A percentile compares a stretch with the other conserved stretches of the same genome.
phyloP scores from a whole-genome alignment of 2,888 invertebrate species.

The Apamea epomidion region DNA sequence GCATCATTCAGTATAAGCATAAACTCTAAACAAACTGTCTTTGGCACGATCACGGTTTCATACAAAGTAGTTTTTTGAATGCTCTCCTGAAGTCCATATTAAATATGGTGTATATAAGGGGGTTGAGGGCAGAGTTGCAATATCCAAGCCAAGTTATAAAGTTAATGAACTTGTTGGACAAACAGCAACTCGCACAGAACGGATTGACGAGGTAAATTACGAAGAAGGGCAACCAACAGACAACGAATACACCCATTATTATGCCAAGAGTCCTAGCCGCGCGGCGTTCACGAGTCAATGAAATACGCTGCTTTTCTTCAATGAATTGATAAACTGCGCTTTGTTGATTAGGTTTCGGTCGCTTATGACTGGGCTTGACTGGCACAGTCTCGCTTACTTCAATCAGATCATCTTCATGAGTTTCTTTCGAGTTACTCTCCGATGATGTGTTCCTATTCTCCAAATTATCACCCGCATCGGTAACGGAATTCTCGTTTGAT shows the following conservation, averaged over 20 bases:
- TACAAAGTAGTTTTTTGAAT: conserved; percentile 93
- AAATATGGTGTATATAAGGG: conserved; percentile 98
- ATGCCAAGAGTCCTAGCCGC: conserved; percentile 98
- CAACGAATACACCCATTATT: conserved; percentile 99
- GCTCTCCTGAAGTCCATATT: conserved; percentile 98
- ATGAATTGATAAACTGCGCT: conserved; percentile 96
- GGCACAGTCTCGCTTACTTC: conserved; percentile 77
- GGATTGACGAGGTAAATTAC: conserved; percentile 98
- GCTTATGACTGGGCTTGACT: conserved; percentile 76
- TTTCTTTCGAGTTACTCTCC: conserved; percentile 88
- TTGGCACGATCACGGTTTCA: conserved; percentile 85
- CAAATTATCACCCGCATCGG: conserved; percentile 82
- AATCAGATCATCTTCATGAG: conserved; percentile 83
- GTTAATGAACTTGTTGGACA: conserved; percentile 95
- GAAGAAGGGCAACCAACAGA: conserved; percentile 99
- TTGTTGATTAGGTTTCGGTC: conserved; percentile 81
- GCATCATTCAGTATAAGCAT: conserved; percentile 76
- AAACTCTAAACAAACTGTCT: conserved; percentile 71
- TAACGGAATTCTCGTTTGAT: conserved; percentile 86
- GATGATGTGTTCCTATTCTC: conserved; percentile 86
- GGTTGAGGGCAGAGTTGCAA: conserved; percentile 97
- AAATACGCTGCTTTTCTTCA: conserved; percentile 97
- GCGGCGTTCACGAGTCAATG: conserved; percentile 97
- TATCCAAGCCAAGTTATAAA: conserved; percentile 98
- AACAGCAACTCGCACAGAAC: conserved; percentile 95